Base-by-base conservation (phyloP, 1,140 invertebrate genomes). In the Diorhabda elongata region DNA sequence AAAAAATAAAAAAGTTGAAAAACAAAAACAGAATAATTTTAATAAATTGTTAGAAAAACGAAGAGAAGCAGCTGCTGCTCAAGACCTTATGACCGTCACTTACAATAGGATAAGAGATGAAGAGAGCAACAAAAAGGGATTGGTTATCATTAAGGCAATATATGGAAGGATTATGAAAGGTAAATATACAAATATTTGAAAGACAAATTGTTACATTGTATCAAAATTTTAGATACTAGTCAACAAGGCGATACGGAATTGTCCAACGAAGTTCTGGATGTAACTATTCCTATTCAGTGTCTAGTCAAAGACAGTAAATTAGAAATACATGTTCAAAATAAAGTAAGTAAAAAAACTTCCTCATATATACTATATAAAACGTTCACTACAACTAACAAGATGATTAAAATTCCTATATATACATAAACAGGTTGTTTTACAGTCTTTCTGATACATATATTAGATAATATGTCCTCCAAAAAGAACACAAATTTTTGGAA, bases 271-370 rank as follows among this genome's bases (percentile, higher is more conserved):
- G 85, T 93, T 6, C 91, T 98, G 65, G 94, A 98, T 82, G 96
- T 98, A 3, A 96, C 93, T 3, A 87, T 98, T 74, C 94, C 95
- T 2, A 77, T 98, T 11, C 97, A 99, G 80, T 96, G 95, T 78
- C 86, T 98, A 71, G 93, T 98, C 41, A 95, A 92, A 78, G 92
- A 98, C 79, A 94, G 94, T 3, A 91, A 90, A 79, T 83, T 99
- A 7, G 87, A 93, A 59, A 83, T 98, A 43, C 90, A 96, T 70
- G 90, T 93, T 74, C 87, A 90, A 11, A 90, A 92, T 42, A 98
- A 98, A 88, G 95, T 97, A 82, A 41, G 47, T 9, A n/a, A n/a
- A n/a, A n/a, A 52, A 52, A 52, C 26, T 26, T 26, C 26, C 26
- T 26, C 1, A 26, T 26, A 26, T 26, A 26, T 26, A 26, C 26